Evolutionary conservation across 2,113 vertebrate species (phyloP), one percentile per base, ranked within the genome.

Genomic region (Oreochromis spilurus): DNA sequence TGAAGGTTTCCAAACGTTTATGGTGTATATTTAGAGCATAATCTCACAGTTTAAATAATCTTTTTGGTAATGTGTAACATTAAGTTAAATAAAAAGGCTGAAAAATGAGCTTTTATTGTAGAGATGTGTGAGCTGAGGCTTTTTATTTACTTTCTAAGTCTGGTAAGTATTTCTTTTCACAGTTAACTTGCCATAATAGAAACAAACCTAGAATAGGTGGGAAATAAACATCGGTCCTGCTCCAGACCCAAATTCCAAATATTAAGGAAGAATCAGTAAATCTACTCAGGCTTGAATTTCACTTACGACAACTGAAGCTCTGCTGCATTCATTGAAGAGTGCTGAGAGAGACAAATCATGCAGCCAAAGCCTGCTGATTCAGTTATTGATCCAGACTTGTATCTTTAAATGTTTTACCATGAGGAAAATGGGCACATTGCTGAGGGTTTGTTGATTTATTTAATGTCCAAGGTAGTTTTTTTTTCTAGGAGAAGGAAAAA

Each of bases 391-490:
- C 83, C 52, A 14, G 48, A 83, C 1, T 88, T 80, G 31, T 78
- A 54, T 81, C 53, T 80, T 72, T 14, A 89, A 83, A 92, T 91
- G 86, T 52, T 83, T 84, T 57, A 88, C 45, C 91, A 92, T 31
- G 13, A 78, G 65, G 34, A 14, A 29, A 82, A 65, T 43, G 43
- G 79, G 67, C 81, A 88, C 82, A 58, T 54, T 62, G 48, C 52
- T 55, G 2, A 79, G 60, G 50, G 8, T 40, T 87, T 88, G 38
- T 80, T 91, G 84, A 88, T 94, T 90, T 85, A 89, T 91, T 26
- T 53, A 40, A 79, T 81, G 24, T 84, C n/a, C 50, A 14, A 82
- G 81, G 79, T 81, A 34, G n/a, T 31, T 79, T 82, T 34, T 34
- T 24, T 70, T 57, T 82, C 60, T 65, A 62, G 24, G n/a, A 14